Evolutionary conservation across 2,888 invertebrate species (phyloP), one percentile per base, ranked within the genome.

Genomic region (Coremacera marginata): DNA sequence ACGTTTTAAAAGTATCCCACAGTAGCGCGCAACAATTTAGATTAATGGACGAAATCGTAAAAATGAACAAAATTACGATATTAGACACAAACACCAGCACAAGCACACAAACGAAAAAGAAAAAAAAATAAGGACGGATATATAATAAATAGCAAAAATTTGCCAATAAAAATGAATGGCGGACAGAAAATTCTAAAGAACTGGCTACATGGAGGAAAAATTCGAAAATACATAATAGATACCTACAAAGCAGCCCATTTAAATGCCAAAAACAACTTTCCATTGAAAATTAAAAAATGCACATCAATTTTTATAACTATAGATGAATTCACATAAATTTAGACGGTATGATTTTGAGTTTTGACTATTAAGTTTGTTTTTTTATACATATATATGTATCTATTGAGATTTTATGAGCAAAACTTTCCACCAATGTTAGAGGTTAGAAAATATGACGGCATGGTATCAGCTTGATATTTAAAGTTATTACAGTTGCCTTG

Each of bases 1-100:
- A 11, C 44, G 14, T 44, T 44, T 44, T 44, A 44, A 44, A 44
- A 44, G 2, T 11, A 11, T 11, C 14, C 44, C 51, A 51, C 49
- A n/a, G 34, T 14, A 68, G 25, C 25, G 71, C 11, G 25, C 74
- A 52, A 57, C 74, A 67, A 74, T 74, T 74, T 31, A 65, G 74
- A 74, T 74, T 74, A 74, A 74, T 73, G 52, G 63, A 73, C 37
- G 65, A 67, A 19, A 19, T 67, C 74, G 67, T 74, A 74, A 67
- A 74, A 67, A 22, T n/a, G 16, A 55, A 65, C 11, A 14, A 37
- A 63, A 73, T 73, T 63, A 63, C 63, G 51, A 37, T 74, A 73
- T 65, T 52, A 72, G 72, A 60, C 7, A 27, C 8, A 55, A n/a
- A 71, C 44, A 44, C 44, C 34, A 57, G 9, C 55, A 60, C 22